Percentiles rank a stretch among this genome's conserved stretches.
These are phyloP conservation scores for Myodes glareolus DNA, from an alignment of 2,113 vertebrate genomes.

Conservation along the genomic window DNA sequence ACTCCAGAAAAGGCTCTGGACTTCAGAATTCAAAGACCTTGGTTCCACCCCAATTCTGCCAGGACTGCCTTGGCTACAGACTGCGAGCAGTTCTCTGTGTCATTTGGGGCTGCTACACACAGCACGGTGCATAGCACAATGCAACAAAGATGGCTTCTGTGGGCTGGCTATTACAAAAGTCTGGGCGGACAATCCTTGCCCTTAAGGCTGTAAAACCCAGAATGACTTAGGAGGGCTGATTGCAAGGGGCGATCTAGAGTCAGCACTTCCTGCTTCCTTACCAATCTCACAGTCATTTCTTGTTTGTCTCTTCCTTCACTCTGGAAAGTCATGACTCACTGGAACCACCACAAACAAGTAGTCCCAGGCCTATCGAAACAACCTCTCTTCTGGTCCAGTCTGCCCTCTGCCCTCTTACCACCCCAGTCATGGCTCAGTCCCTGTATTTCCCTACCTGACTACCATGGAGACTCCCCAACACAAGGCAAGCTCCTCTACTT, in stretches of 20 bases:
- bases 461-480: background rate
- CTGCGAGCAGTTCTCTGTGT: background rate
- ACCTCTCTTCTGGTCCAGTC: background rate
- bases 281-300: background rate
- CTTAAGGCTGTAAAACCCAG: constrained; percentile 21
- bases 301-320: background rate
- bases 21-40: background rate
- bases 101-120: background rate
- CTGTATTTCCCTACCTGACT: background rate
- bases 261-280: background rate
- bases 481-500: background rate
- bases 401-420: background rate
- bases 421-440: background rate
- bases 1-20: constrained; percentile 9
- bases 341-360: background rate
- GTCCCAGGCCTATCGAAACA: background rate
- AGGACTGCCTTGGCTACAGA: background rate
- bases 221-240: background rate
- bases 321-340: background rate
- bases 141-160: background rate
- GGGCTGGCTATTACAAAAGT: constrained; percentile 3
- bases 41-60: constrained; percentile 6
- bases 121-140: background rate
- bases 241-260: background rate
- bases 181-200: background rate